Evolutionary conservation across 2,113 vertebrate genomes (phyloP), one percentile per base, ranked within the genome.

Genomic region (Anguilla japonica): DNA sequence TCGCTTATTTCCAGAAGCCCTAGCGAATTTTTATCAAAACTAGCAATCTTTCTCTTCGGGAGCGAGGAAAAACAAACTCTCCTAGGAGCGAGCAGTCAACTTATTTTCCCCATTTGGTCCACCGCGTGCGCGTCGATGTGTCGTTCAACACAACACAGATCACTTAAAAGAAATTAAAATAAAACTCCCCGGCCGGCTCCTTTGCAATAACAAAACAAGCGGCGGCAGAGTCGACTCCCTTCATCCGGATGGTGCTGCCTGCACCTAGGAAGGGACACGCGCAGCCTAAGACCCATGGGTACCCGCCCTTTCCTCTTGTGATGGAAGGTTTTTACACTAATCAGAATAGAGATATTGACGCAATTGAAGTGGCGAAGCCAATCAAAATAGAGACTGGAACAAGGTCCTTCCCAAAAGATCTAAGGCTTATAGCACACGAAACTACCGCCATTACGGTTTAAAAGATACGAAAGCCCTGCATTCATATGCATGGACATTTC

Each of bases 71-170:
- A 90, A 89, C 85, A 85, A 89, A 75, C 71, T 89, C 89, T 90
- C 87, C 88, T 86, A 84, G 85, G 83, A 87, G 88, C 85, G 56
- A 79, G 3, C 81, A 88, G 83, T 86, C 89, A 92, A 93, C 92
- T 94, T 94, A 79, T 91, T 90, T 89, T 89, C 90, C 88, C 93
- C 93, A 93, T 93, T 90, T 89, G 91, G 83, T 88, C 63, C 46
- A 43, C 34, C n/a, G 71, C 85, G 84, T 86, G 63, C 71, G 39
- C 50, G 63, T 56, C 63, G 82, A 81, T 26, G 26, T 43, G 71
- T 88, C 81, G 82, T 60, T 84, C 4, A 81, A 40, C 9, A 40
- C 83, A 60, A 83, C 86, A 53, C 1, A 41, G 20, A 89, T 85
- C 89, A 90, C 83, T 26, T 14, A 85, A 89, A 84, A 81, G 41